Evolutionary conservation across 2,113 vertebrate genomes (phyloP).

Genomic region (Rhinogobius similis): DNA sequence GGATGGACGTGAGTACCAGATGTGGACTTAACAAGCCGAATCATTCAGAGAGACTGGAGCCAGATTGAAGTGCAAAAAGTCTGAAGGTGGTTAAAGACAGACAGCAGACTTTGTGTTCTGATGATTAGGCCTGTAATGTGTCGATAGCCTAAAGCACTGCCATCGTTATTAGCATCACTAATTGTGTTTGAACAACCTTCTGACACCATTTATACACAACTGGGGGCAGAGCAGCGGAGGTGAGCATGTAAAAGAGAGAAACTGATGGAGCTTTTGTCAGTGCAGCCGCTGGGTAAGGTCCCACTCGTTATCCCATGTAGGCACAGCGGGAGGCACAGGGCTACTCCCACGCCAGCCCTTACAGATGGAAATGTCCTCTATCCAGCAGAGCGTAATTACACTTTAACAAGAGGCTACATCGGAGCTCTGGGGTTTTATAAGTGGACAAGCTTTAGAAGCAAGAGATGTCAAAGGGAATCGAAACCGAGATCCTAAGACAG

Average conservation of each 20-base stretch:
- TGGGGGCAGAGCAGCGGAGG: conserved; percentile 36
- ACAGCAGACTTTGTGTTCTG: conserved; percentile 17
- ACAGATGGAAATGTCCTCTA: conserved; percentile 59
- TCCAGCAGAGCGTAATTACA: conserved; percentile 39
- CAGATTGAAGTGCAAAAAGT: neutral
- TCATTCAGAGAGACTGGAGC: neutral
- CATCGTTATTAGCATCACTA: conserved; percentile 32
- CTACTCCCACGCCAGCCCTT: conserved; percentile 47
- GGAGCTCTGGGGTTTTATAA: conserved; percentile 19
- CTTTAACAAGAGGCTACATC: conserved; percentile 38
- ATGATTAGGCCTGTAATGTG: conserved; percentile 35
- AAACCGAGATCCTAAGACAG: neutral
- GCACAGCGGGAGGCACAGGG: conserved; percentile 48
- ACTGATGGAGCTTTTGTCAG: conserved; percentile 49
- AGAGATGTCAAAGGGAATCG: neutral
- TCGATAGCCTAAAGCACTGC: conserved; percentile 28
- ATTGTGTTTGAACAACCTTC: conserved; percentile 57
- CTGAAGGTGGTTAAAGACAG: neutral
- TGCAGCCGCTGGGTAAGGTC: conserved; percentile 34
- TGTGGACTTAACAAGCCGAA: neutral
- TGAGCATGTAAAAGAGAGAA: conserved; percentile 30
- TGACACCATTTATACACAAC: conserved; percentile 38
- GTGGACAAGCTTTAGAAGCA: conserved; percentile 11
- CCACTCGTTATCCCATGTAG: conserved; percentile 39
- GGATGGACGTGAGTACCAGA: neutral